Evolutionary conservation across 2,113 vertebrate genomes (phyloP), one percentile per base, ranked within the genome.

Genomic region (Catharus bicknelli): DNA sequence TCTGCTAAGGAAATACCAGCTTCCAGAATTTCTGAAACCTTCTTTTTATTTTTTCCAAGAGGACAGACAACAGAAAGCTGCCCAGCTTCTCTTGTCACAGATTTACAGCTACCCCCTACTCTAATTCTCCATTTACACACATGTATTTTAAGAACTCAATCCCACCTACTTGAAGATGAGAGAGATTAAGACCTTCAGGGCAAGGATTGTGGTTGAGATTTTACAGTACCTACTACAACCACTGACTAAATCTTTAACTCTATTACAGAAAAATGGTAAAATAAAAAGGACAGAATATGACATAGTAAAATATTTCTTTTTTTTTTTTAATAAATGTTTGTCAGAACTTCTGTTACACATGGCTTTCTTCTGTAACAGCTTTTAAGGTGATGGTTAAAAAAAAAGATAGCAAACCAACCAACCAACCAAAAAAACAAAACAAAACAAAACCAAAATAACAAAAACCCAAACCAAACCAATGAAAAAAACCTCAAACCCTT

Each of bases 381-480:
- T 86, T 66, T 67, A 34, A 83, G 2, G 19, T 42, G 13, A 74
- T 26, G 5, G 19, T 21, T 51, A 51, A 83, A 55, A 55, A 55
- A 45, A 47, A 2, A 0, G 4, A 21, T 16, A 53, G 7, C 9
- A 40, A 38, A 7, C 4, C 8, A 47, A 55, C 53, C 29, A 10
- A n/a, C 51, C 51, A 53, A 50, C 15, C n/a, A n/a, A n/a, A n/a
- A 25, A 50, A 26, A 8, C 23, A 4, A n/a, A 59, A 9, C 26
- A 29, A 43, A 69, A 29, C 4, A 7, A 30, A 43, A 53, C 5
- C 7, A 18, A 54, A 53, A 16, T 32, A 45, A 34, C 9, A 34
- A 61, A 25, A 61, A 9, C 3, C 3, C 22, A 25, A 30, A 36
- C 4, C 16, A 59, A 51, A 45, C 9, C 22, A 50, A 18, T 13